Percentiles rank a stretch among this genome's conserved stretches.
Evolutionary conservation across 92 coral and sea anemone genomes (phyloP).

Genomic region (Hydrozoanthus gracilis): DNA sequence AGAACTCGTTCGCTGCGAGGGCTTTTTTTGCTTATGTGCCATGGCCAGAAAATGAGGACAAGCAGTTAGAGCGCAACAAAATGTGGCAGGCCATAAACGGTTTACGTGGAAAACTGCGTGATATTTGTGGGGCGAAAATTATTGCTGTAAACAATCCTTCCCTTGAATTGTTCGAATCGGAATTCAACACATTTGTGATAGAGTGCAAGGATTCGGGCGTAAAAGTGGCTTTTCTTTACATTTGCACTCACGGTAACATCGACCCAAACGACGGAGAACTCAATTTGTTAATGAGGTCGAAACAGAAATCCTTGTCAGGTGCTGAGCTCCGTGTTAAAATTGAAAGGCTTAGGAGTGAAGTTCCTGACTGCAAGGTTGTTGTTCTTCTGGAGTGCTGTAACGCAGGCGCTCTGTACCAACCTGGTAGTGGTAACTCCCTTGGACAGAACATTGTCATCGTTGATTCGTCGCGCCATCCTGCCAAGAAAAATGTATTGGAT

Average conservation of each 20-base stretch:
- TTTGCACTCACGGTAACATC: neutral
- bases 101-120: neutral
- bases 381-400: slow-evolving; percentile 6
- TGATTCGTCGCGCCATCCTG: neutral
- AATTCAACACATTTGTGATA: neutral
- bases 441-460: neutral
- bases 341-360: neutral
- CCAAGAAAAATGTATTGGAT: neutral
- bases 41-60: neutral
- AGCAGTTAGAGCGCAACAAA: neutral
- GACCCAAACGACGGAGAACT: neutral
- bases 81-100: neutral
- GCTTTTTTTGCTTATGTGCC: neutral
- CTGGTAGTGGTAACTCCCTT: neutral
- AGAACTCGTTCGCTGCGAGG: no score
- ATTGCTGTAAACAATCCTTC: neutral
- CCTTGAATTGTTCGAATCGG: neutral
- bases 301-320: neutral
- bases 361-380: neutral
- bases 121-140: neutral
- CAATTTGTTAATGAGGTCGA: neutral
- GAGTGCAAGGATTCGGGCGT: neutral
- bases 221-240: neutral
- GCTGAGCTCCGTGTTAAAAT: neutral
- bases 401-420: neutral